Base-by-base conservation (phyloP, 2,888 invertebrate species). In the Sinodicranocentrus sp. region DNA sequence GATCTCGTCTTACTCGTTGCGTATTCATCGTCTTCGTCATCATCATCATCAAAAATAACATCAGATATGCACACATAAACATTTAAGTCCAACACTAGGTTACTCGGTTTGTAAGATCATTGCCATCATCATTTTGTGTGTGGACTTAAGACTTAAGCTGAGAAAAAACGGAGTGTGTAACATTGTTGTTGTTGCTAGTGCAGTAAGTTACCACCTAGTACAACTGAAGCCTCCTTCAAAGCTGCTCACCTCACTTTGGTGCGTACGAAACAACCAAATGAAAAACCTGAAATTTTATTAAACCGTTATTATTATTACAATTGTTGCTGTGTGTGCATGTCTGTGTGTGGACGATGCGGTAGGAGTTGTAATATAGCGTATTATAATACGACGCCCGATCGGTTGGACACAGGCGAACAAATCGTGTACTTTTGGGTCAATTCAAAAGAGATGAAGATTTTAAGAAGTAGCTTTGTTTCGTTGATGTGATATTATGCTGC, bases 71-170 rank as follows among this genome's bases (percentile, higher is more conserved):
- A 82, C 75, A 82, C 75, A 75, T 59, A 82, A 82, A 82, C 73
- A 82, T 75, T 82, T 68, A 82, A 82, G 70, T 52, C 39, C 82
- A 82, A 67, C 82, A 82, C 68, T 82, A 75, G 82, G 82, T 82
- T 82, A 82, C 82, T 82, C 75, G 82, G 82, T 82, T 82, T 82
- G 82, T 82, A 75, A 82, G 82, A 82, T 75, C 75, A 82, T 44
- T 75, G 33, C 59, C 82, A 61, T 82, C 75, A 68, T 28, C 73
- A 39, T 26, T 70, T 17, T 71, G 52, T 54, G 19, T 73, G 75
- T 52, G 54, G 71, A 65, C 65, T 21, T 65, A 43, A 39, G 39
- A 39, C 48, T 39, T 43, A 80, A 73, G 80, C 59, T 25, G 15
- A 54, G 71, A 57, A 52, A 72, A 65, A 72, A 57, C 72, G 10